Evolutionary conservation across 2,797 vertebrate species (phyloP).

Genomic region (Myotis pilosus): DNA sequence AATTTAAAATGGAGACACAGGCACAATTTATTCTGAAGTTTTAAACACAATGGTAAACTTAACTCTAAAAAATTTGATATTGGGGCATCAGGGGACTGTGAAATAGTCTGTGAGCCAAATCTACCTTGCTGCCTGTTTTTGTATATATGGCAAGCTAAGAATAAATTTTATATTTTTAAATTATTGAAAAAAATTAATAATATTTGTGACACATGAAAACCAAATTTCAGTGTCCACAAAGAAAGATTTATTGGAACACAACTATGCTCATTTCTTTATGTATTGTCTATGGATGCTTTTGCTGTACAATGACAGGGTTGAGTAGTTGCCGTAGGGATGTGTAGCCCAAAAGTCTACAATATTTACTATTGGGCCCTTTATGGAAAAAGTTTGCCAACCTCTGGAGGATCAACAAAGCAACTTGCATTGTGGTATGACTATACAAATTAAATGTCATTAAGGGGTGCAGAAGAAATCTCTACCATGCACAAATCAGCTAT

Average conservation of each 20-base stretch:
- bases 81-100: neutral
- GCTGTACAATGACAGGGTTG: neutral
- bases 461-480: neutral
- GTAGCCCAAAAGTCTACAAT: neutral
- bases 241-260: neutral
- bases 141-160: neutral
- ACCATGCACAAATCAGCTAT: neutral
- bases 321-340: neutral
- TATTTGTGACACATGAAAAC: conserved; percentile 32
- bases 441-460: conserved; percentile 15
- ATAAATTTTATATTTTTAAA: conserved; percentile 11
- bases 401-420: neutral
- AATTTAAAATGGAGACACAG: neutral
- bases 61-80: neutral
- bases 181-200: neutral
- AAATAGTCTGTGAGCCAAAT: neutral
- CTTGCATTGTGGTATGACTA: neutral
- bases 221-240: neutral
- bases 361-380: neutral
- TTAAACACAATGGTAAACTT: neutral
- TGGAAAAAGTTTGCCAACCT: neutral
- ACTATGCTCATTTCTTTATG: neutral
- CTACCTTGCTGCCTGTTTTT: neutral
- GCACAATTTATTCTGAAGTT: neutral
- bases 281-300: neutral